A percentile compares a stretch with the other conserved stretches of the same genome.
These are phyloP conservation scores for Microtus obscurus DNA, from an alignment of 2,797 vertebrate species.

Conservation along the genomic window DNA sequence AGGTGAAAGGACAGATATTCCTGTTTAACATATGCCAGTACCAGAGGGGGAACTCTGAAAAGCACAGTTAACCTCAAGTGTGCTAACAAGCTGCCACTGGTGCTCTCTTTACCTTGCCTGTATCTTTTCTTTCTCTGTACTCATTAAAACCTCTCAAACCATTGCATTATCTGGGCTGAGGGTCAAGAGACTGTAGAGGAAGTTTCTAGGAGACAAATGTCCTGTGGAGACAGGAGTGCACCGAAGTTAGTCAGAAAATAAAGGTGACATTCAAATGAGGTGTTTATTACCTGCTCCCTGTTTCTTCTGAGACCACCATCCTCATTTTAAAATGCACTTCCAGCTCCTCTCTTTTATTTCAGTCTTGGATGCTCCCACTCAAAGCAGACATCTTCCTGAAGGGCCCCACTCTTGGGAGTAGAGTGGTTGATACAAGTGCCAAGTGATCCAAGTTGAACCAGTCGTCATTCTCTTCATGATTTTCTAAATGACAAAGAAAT, in stretches of 20 bases:
- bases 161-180: neutral
- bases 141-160: neutral
- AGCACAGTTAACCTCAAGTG: neutral
- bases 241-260: neutral
- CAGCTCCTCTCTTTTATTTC: rapidly evolving
- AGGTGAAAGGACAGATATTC: constrained; percentile 18
- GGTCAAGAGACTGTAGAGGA: neutral
- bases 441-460: neutral
- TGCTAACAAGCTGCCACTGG: neutral
- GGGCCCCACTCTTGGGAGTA: neutral
- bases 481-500: constrained; percentile 46
- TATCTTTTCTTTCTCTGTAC: neutral
- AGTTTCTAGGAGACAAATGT: neutral
- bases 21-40: neutral
- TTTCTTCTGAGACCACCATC: neutral
- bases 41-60: neutral
- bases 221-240: neutral
- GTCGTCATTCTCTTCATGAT: neutral
- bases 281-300: neutral
- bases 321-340: neutral
- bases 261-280: neutral
- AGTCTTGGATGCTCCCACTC: neutral
- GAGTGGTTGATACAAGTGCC: neutral
- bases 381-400: neutral
- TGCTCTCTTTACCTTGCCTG: neutral